phyloP scores from a whole-genome alignment of 1,140 invertebrate genomes.

The Polyergus mexicanus region DNA sequence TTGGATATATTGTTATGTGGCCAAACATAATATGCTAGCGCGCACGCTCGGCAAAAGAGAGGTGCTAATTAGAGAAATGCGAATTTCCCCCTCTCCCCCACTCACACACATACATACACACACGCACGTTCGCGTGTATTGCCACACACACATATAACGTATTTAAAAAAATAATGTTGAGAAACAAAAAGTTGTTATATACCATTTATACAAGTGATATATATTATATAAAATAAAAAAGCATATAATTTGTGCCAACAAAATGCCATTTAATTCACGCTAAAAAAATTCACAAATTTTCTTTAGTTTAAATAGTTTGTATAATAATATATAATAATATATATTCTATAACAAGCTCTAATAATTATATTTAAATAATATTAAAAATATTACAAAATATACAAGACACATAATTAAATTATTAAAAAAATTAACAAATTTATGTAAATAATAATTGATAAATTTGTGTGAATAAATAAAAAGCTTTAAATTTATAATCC shows the following conservation, averaged over 20 bases:
- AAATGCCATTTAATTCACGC: background rate
- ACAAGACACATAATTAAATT: background rate
- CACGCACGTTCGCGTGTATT: background rate
- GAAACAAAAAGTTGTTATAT: no score
- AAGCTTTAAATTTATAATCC: background rate
- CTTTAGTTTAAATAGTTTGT: background rate
- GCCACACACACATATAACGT: background rate
- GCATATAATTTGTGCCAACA: background rate
- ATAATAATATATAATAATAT: slow-evolving; percentile 2
- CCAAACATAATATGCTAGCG: no score
- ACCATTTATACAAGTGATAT: background rate
- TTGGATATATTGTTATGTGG: no score
- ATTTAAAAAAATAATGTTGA: background rate
- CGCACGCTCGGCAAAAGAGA: no score
- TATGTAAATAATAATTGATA: slow-evolving; percentile 18
- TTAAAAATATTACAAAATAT: background rate
- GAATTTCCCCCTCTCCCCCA: background rate
- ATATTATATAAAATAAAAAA: background rate
- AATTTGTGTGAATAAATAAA: slow-evolving; percentile 3
- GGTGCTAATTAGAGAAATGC: background rate
- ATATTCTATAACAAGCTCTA: background rate
- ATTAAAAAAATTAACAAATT: background rate
- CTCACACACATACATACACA: background rate
- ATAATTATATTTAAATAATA: slow-evolving; percentile 9
- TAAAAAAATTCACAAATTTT: background rate